These are phyloP conservation scores for Urocolius indicus DNA, from an alignment of 2,113 vertebrate species.

Conservation along the genomic window DNA sequence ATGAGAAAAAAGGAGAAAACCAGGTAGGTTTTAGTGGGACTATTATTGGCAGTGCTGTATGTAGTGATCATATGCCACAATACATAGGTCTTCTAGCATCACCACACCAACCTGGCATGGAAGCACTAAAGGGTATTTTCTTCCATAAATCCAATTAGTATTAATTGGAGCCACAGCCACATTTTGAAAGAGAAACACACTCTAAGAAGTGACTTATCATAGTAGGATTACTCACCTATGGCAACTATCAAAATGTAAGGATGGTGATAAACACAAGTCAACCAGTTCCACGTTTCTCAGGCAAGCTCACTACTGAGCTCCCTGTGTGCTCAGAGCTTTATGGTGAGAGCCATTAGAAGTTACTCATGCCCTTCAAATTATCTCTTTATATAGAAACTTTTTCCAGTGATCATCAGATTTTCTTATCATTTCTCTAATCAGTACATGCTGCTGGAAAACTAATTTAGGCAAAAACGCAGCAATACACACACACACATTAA, in stretches of 20 bases:
- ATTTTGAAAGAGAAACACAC: constrained; percentile 25
- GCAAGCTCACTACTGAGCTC: not conserved
- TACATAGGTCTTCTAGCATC: not conserved
- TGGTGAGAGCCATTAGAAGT: not conserved
- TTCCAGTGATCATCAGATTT: not conserved
- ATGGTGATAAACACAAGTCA: not conserved
- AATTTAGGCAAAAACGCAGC: not conserved
- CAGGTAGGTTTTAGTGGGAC: not conserved
- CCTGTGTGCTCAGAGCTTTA: not conserved
- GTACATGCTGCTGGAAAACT: constrained; percentile 3
- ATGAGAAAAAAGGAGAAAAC: not conserved
- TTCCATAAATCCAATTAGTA: constrained; percentile 48
- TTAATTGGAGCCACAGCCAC: constrained; percentile 20
- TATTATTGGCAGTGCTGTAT: not conserved
- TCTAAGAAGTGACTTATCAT: not conserved
- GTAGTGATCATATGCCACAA: not conserved
- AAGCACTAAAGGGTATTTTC: not conserved
- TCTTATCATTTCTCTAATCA: not conserved
- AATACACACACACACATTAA: not conserved
- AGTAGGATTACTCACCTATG: not conserved
- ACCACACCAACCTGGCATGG: not conserved
- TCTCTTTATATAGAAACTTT: not conserved
- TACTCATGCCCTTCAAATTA: not conserved
- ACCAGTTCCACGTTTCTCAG: not conserved
- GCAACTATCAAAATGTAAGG: not conserved